Evolutionary conservation across 2,797 vertebrate genomes (phyloP).

Genomic region (Onychomys arenicola): DNA sequence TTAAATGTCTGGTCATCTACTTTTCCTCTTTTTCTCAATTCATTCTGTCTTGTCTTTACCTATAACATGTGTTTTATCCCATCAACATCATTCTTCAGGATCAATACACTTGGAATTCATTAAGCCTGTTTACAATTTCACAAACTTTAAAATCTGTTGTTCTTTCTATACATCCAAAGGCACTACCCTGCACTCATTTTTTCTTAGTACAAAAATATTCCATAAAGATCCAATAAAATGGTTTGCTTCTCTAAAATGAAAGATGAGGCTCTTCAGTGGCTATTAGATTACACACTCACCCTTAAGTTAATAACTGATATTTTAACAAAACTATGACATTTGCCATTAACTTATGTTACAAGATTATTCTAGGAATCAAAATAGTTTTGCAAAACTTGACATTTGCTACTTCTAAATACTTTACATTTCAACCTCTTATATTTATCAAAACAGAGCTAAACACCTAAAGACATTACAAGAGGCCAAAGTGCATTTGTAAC

Average conservation of each 20-base stretch:
- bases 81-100: slow-evolving; percentile 50
- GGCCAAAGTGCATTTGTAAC: slow-evolving; percentile 34
- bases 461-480: slow-evolving; percentile 66
- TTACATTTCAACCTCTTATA: slow-evolving; percentile 43
- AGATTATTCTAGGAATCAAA: slow-evolving; percentile 69
- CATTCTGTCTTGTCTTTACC: slow-evolving; percentile 13
- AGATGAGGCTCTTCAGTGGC: not conserved
- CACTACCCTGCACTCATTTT: slow-evolving; percentile 23
- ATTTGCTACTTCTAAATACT: slow-evolving; percentile 54
- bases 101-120: slow-evolving; percentile 44
- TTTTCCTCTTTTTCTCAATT: slow-evolving; percentile 40
- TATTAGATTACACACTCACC: too few species aligned
- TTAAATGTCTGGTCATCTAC: slow-evolving; percentile 47
- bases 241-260: slow-evolving; percentile 63
- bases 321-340: slow-evolving; percentile 31
- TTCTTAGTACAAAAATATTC: slow-evolving; percentile 64
- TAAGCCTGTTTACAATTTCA: slow-evolving; percentile 33
- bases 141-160: slow-evolving; percentile 50
- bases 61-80: slow-evolving; percentile 40
- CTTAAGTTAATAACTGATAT: slow-evolving; percentile 61
- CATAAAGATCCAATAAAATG: slow-evolving; percentile 59
- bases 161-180: slow-evolving; percentile 11
- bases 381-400: slow-evolving; percentile 50
- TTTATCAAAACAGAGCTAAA: slow-evolving; percentile 31
- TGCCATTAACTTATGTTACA: slow-evolving; percentile 59